Evolutionary conservation across 2,113 vertebrate genomes (phyloP).

Genomic region (Falco punctatus): DNA sequence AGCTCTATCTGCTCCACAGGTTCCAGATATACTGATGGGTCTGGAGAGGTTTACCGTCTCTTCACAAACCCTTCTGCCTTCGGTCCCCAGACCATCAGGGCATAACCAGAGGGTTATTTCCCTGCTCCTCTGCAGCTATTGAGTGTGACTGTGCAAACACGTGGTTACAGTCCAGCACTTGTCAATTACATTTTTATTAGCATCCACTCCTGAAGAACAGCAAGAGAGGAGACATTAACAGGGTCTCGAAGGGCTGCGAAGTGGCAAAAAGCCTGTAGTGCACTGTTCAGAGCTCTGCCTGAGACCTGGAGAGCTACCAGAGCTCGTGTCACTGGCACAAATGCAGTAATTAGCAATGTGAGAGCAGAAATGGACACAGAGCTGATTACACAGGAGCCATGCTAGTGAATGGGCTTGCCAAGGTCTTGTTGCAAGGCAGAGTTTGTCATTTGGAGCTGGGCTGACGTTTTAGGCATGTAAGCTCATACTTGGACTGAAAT

Average conservation of each 20-base stretch:
- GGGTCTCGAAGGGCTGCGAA: background rate
- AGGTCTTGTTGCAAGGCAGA: background rate
- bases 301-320: background rate
- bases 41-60: background rate
- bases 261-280: background rate
- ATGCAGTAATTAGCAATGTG: background rate
- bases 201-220: background rate
- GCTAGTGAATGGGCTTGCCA: background rate
- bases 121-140: background rate
- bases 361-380: background rate
- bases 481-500: background rate
- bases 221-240: background rate
- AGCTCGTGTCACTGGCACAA: background rate
- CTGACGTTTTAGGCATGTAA: background rate
- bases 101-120: background rate
- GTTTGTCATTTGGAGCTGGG: background rate
- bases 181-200: background rate
- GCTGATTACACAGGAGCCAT: background rate
- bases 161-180: too few relatives aligned
- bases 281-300: background rate
- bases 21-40: background rate
- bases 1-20: background rate
- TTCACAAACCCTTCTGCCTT: background rate
- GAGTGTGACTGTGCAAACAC: background rate
- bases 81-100: background rate